Base-by-base conservation (phyloP, 2,113 vertebrate genomes). In the Vicugna pacos region DNA sequence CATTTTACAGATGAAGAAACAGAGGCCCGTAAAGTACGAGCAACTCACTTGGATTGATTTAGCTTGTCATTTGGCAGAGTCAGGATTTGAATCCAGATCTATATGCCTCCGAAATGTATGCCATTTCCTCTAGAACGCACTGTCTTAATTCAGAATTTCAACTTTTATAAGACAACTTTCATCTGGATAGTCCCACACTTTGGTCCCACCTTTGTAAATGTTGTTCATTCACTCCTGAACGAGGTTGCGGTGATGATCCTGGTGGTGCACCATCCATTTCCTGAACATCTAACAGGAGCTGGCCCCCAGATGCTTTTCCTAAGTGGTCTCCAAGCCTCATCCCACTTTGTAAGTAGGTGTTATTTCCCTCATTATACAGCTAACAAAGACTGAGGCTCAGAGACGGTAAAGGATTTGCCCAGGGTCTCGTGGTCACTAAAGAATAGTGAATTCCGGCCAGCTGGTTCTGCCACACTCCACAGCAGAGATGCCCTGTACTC, bases 1-100 rank as follows among this genome's bases (percentile, higher is more conserved):
- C 6, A 5, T 46, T 81, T 95, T 73, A 90, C 16, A 93, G 50
- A 86, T 42, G 11, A 46, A 76, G 52, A 91, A 92, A 90, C n/a
- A 22, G 52, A 95, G 58, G 6, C 13, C 42, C 24, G 35, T 30
- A 73, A 95, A 81, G n/a, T 56, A 4, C 6, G 56, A 46, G 38
- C 16, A 2, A 22, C 13, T 84, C n/a, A 26, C 48, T n/a, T 84
- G 19, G 38, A 72, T 83, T 88, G 35, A 54, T 2, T n/a, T 2
- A 52, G 32, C 28, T 60, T 67, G 58, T 67, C 32, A 6, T 3
- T 32, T 79, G 42, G 8, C 32, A 52, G 24, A 92, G 69, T 30
- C 69, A 62, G 48, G 32, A 62, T 87, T 92, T 86, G 52, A 95
- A 90, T n/a, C 12, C 19, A 64, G 56, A 70, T 82, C 54, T 56